Base-by-base conservation (phyloP, 2,888 invertebrate species). In the Willowsia nigromaculata region DNA sequence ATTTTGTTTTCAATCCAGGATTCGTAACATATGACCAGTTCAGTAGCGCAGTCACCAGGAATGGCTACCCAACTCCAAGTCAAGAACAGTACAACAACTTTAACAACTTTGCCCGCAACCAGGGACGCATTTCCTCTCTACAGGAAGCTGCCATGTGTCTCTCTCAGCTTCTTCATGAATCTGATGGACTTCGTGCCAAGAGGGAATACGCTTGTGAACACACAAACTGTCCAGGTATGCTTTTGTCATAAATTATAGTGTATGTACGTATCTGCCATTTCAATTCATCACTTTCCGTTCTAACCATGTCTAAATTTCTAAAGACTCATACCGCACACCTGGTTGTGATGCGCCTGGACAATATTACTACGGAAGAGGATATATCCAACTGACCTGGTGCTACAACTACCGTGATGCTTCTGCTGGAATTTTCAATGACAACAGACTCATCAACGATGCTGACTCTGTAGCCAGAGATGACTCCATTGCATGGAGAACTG, bases 361-460 rank as follows among this genome's bases (percentile, higher is more conserved):
- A 53, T 68, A 80, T 18, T 91, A 83, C 27, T 84, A 84, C 33
- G 88, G 90, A 0, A 59, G 91, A 27, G 92, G 92, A 7, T 92
- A 91, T 82, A 92, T 92, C 76, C 92, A 92, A 83, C 85, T 92
- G 22, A 85, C 89, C 1, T 91, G 92, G 91, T 92, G 92, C 71
- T 90, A 91, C 87, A 92, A 92, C 27, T 91, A 91, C 80, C 22
- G 50, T 7, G 82, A 83, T 0, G 91, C 90, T 0, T 89, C 90
- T 9, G 22, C 37, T 4, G 88, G 82, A 40, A 81, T 92, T n/a
- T 92, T 89, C 53, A 82, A 88, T 0, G 91, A 92, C 30, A 30
- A 87, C 4, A 30, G 91, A 13, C 68, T 92, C n/a, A 89, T 92
- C 2, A 59, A 11, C 5, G 86, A 91, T 56, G 62, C 92, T 0